These are phyloP conservation scores for Cyrtorhinus lividipennis DNA, from an alignment of 1,140 invertebrate species.

Conservation along the genomic window DNA sequence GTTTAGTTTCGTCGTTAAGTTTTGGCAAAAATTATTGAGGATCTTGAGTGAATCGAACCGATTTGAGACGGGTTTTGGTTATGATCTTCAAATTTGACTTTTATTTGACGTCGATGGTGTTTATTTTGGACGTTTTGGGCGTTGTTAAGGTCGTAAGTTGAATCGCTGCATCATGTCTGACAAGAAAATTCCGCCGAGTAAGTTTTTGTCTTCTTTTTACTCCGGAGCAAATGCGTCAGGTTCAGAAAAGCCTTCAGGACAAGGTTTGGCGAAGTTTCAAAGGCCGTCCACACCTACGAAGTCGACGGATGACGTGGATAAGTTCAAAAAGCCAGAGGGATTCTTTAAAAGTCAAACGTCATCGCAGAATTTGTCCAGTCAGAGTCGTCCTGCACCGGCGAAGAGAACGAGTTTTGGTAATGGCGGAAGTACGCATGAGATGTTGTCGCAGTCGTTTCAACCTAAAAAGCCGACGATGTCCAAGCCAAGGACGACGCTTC, in stretches of 20 bases:
- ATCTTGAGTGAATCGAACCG: no score
- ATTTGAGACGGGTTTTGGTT: no score
- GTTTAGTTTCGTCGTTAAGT: no score
- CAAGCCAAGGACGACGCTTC: background rate
- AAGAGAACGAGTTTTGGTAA: background rate
- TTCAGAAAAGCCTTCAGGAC: no score
- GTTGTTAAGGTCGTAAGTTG: no score
- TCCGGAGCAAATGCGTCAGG: no score
- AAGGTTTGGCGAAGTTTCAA: no score
- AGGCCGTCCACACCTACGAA: background rate
- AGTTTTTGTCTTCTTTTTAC: background rate
- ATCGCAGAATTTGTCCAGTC: background rate
- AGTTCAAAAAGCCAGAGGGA: background rate
- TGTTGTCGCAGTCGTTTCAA: background rate
- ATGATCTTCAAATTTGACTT: no score
- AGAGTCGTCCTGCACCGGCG: background rate
- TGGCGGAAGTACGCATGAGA: background rate
- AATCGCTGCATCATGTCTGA: no score
- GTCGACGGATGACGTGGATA: background rate
- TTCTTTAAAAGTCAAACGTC: background rate
- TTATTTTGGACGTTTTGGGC: no score
- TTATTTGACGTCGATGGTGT: no score
- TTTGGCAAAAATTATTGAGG: no score
- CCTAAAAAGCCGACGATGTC: background rate
- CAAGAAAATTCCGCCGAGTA: background rate